These are phyloP conservation scores for Drosophila aldrichi DNA, from an alignment of 2,888 invertebrate genomes.

Conservation along the genomic window DNA sequence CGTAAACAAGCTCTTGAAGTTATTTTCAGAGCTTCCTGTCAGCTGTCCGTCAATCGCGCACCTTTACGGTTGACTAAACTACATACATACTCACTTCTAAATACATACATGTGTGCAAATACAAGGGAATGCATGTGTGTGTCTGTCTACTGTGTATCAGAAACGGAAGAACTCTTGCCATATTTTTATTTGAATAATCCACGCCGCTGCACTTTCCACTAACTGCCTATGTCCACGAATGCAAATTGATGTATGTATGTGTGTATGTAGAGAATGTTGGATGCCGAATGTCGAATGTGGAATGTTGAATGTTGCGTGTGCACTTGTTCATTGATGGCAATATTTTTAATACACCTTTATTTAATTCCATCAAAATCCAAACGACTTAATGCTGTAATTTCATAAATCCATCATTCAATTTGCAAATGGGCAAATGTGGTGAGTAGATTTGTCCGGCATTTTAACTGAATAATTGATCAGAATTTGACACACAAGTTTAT, in stretches of 20 bases:
- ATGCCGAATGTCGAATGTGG: not conserved
- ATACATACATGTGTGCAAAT: not conserved
- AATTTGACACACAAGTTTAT: constrained; percentile 66
- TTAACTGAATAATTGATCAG: constrained; percentile 71
- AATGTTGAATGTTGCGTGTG: not conserved
- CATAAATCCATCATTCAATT: constrained; percentile 73
- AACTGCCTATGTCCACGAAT: constrained; percentile 3
- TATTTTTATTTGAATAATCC: constrained; percentile 40
- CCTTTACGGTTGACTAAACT: constrained; percentile 65
- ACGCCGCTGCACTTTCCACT: constrained; percentile 36
- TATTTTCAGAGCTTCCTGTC: constrained; percentile 49
- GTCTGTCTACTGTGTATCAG: not conserved
- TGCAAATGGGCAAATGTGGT: constrained; percentile 61
- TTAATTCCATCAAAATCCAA: constrained; percentile 51
- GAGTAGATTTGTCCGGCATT: constrained; percentile 65
- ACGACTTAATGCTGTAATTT: constrained; percentile 64
- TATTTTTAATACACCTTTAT: constrained; percentile 9
- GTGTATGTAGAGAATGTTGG: not conserved
- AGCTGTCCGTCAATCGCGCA: constrained; percentile 53
- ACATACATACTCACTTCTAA: constrained; percentile 23
- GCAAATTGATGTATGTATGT: not conserved
- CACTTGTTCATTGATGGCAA: not conserved
- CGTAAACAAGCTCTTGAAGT: constrained; percentile 12
- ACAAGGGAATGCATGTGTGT: not conserved
- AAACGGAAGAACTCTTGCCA: constrained; percentile 22